phyloP scores from a whole-genome alignment of 1,140 invertebrate species.

The Ips typographus region DNA sequence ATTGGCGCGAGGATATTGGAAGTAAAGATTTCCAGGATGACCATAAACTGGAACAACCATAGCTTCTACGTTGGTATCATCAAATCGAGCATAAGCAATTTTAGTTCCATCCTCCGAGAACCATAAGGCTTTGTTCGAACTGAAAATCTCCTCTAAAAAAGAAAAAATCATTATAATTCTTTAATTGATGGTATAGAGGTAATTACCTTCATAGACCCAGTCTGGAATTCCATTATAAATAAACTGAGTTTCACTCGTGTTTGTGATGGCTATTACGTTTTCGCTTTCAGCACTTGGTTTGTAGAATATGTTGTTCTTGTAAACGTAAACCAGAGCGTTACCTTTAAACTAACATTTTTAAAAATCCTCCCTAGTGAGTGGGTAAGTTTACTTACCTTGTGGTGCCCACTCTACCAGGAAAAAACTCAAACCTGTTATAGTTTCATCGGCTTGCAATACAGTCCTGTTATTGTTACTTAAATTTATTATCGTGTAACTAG shows the following conservation, averaged over 20 bases:
- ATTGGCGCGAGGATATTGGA: constrained; percentile 68
- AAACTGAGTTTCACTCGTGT: constrained; percentile 54
- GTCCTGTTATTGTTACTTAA: constrained; percentile 52
- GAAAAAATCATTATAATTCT: constrained; percentile 32
- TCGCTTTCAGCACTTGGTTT: constrained; percentile 24
- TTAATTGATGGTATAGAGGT: constrained; percentile 4
- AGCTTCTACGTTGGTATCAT: constrained; percentile 70
- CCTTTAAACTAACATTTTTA: constrained; percentile 11
- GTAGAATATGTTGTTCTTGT: constrained; percentile 74
- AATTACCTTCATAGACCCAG: constrained; percentile 72
- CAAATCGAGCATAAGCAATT: constrained; percentile 80
- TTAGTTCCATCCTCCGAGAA: constrained; percentile 81
- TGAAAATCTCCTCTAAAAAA: constrained; percentile 85
- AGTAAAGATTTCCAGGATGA: constrained; percentile 62
- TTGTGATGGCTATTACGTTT: constrained; percentile 52
- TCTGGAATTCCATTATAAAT: constrained; percentile 75
- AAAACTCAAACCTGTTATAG: constrained; percentile 49
- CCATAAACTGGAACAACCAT: constrained; percentile 70
- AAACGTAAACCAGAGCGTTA: constrained; percentile 75
- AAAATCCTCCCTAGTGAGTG: not conserved
- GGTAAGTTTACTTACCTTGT: constrained; percentile 47
- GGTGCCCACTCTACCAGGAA: constrained; percentile 71
- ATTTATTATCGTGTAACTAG: constrained; percentile 60
- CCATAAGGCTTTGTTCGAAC: constrained; percentile 83
- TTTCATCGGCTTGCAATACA: constrained; percentile 52